These are phyloP conservation scores for Orchesella flavescens DNA, from an alignment of 2,888 invertebrate species.

Conservation along the genomic window DNA sequence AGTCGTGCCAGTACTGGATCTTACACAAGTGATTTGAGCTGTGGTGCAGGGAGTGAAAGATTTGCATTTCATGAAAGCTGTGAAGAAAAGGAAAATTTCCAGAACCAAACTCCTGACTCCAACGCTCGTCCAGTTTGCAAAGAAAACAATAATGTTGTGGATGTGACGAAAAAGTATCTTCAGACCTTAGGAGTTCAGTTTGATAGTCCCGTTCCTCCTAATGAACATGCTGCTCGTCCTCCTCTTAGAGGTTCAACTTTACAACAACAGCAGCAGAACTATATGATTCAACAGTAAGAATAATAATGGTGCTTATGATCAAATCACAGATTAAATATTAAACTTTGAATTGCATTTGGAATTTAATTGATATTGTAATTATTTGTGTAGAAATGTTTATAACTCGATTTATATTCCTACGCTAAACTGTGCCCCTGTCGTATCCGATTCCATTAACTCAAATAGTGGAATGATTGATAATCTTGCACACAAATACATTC, in stretches of 20 bases:
- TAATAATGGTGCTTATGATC: too few species aligned
- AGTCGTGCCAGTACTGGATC: slow-evolving; percentile 2
- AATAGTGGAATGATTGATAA: slow-evolving; percentile 38
- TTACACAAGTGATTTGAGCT: slow-evolving; percentile 10
- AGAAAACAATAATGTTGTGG: slow-evolving; percentile 26
- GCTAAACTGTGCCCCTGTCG: slow-evolving; percentile 46
- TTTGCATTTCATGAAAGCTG: not conserved
- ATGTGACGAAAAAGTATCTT: slow-evolving; percentile 57
- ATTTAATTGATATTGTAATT: too few species aligned
- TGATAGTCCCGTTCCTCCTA: slow-evolving; percentile 29
- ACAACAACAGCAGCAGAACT: slow-evolving; percentile 51
- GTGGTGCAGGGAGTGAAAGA: not conserved
- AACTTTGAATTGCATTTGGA: not conserved
- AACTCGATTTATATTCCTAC: slow-evolving; percentile 66
- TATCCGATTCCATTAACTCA: slow-evolving; percentile 49
- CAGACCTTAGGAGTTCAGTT: slow-evolving; percentile 57
- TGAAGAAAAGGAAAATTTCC: not conserved
- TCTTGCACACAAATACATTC: slow-evolving; percentile 59
- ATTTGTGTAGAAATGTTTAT: slow-evolving; percentile 59
- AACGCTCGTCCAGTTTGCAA: not conserved
- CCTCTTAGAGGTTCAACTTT: not conserved
- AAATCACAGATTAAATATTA: not conserved
- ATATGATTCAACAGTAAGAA: slow-evolving; percentile 68
- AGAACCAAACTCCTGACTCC: not conserved
- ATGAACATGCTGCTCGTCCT: not conserved